phyloP scores from a whole-genome alignment of 2,797 vertebrate species.

The Alfaro cultratus region DNA sequence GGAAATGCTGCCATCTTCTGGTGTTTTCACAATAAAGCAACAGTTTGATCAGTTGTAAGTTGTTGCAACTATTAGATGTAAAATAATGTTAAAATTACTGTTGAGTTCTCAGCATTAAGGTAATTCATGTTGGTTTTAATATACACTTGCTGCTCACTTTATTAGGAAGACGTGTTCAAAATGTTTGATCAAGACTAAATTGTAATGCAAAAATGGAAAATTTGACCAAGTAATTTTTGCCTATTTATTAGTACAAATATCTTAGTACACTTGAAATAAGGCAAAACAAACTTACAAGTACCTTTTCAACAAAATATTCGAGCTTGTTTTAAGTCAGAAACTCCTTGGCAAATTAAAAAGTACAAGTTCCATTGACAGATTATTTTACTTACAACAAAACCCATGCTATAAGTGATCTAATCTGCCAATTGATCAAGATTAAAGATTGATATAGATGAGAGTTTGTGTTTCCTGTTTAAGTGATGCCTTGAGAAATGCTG shows the following conservation, averaged over 20 bases:
- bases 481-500: constrained; percentile 28
- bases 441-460: not conserved
- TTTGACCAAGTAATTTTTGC: too few relatives aligned
- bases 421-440: too few relatives aligned
- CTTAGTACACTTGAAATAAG: too few relatives aligned
- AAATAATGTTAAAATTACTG: not conserved
- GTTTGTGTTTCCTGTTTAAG: not conserved
- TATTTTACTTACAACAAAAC: too few relatives aligned
- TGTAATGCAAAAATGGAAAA: not conserved
- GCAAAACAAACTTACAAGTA: not conserved
- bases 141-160: not conserved
- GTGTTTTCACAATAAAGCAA: not conserved
- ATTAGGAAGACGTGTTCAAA: not conserved
- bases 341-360: not conserved
- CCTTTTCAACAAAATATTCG: too few relatives aligned
- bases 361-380: not conserved
- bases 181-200: not conserved
- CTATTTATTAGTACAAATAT: too few relatives aligned
- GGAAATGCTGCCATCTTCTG: constrained; percentile 3
- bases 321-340: too few relatives aligned
- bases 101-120: not conserved
- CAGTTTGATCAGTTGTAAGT: not conserved
- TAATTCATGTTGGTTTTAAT: not conserved
- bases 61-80: not conserved
- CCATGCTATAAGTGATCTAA: too few relatives aligned